phyloP scores from a whole-genome alignment of 2,113 vertebrate genomes.

The Anolis sagrei region DNA sequence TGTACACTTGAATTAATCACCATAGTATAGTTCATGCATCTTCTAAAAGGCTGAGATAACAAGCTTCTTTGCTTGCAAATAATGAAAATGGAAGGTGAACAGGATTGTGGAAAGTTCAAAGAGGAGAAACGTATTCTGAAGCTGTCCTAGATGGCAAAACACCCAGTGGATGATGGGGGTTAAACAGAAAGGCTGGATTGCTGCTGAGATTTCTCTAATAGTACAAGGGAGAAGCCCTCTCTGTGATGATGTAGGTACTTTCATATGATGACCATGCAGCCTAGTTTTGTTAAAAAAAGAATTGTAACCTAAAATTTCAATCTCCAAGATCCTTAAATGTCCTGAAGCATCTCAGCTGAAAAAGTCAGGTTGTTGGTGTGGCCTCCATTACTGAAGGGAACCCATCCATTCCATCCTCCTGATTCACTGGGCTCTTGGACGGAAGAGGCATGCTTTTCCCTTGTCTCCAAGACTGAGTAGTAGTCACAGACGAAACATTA shows the following conservation, averaged over 20 bases:
- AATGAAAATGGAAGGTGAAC: not conserved
- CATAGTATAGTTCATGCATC: not conserved
- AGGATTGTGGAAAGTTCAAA: not conserved
- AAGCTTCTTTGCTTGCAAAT: not conserved
- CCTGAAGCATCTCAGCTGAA: not conserved
- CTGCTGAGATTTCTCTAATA: no score
- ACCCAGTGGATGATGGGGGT: slow-evolving; percentile 32
- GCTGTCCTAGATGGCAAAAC: slow-evolving; percentile 35
- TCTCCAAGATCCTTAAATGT: not conserved
- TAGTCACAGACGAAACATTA: no score
- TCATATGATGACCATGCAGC: not conserved
- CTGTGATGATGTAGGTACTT: not conserved
- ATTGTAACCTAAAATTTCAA: not conserved
- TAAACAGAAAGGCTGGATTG: slow-evolving; percentile 18
- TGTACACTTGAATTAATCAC: not conserved
- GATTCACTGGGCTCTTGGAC: no score
- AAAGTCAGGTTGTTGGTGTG: no score
- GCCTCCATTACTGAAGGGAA: no score
- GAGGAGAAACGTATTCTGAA: slow-evolving; percentile 10
- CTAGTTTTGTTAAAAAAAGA: not conserved
- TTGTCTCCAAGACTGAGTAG: no score
- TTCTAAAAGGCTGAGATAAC: slow-evolving; percentile 9
- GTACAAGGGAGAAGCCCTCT: not conserved
- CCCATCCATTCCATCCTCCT: no score
- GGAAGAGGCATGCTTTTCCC: no score